These are phyloP conservation scores for Pedicia rivosa DNA, from an alignment of 2,888 invertebrate species.

Conservation along the genomic window DNA sequence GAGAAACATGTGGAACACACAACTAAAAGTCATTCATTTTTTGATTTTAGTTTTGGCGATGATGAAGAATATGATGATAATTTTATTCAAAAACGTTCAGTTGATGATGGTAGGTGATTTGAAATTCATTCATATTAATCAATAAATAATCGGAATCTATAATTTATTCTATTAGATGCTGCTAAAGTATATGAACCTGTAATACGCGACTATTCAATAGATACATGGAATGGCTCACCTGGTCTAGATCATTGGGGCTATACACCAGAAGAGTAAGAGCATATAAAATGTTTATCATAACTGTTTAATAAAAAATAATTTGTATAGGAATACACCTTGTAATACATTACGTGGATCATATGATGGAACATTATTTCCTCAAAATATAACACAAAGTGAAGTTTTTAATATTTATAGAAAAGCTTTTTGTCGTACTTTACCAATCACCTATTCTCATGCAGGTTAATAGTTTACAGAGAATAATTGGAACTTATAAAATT, in stretches of 20 bases:
- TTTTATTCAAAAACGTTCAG: too few species aligned
- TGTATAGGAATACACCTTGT: slow-evolving; percentile 38
- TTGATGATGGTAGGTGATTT: too few species aligned
- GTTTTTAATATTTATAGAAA: slow-evolving; percentile 49
- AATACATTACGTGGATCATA: slow-evolving; percentile 49
- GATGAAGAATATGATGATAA: too few species aligned
- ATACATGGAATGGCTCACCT: slow-evolving; percentile 44
- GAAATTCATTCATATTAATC: too few species aligned
- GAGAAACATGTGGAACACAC: too few species aligned
- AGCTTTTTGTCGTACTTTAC: slow-evolving; percentile 58
- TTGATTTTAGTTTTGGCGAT: too few species aligned
- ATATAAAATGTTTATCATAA: slow-evolving; percentile 1
- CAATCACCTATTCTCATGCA: slow-evolving; percentile 32
- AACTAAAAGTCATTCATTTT: too few species aligned
- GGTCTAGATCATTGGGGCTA: slow-evolving; percentile 56
- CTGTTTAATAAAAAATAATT: not conserved
- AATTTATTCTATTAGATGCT: too few species aligned
- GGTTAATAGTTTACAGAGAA: too few species aligned
- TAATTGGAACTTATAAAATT: too few species aligned
- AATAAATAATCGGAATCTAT: too few species aligned
- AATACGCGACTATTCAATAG: slow-evolving; percentile 35
- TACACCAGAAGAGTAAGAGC: slow-evolving; percentile 12
- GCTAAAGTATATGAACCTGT: slow-evolving; percentile 17
- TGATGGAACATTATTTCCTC: slow-evolving; percentile 58
- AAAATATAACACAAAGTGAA: slow-evolving; percentile 36